Conservation (phyloP, 2,797 vertebrate genomes). For the Chloroceryle amazona region DNA sequence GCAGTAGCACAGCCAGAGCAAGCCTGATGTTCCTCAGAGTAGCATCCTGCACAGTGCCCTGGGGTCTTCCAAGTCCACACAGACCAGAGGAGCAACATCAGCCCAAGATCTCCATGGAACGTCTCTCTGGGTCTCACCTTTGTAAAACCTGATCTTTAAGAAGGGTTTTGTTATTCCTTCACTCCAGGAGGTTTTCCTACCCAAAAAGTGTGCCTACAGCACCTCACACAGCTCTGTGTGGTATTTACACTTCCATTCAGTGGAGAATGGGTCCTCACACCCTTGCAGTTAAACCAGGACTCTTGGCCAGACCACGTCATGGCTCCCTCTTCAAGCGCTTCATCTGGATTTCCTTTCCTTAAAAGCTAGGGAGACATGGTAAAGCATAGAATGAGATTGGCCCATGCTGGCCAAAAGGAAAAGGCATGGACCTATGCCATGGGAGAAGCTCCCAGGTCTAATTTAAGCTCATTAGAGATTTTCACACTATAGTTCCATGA, state of each 20-base stretch:
- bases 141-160: accelerated
- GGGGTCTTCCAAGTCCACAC: neutral
- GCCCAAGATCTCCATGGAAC: accelerated
- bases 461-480: neutral
- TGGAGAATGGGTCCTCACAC: accelerated
- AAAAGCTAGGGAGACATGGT: neutral
- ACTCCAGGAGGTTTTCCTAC: neutral
- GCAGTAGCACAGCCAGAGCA: accelerated
- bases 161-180: neutral
- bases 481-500: neutral
- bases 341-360: neutral
- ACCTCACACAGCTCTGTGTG: neutral
- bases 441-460: neutral
- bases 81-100: neutral
- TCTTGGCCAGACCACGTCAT: neutral
- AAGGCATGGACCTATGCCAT: accelerated
- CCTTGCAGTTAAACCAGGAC: neutral
- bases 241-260: neutral
- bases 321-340: neutral
- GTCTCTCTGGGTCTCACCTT: neutral
- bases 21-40: neutral
- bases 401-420: neutral
- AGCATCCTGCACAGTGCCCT: neutral
- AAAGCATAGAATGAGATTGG: neutral
- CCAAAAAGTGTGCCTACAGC: neutral